A percentile compares a stretch with the other conserved stretches of the same genome.
Conservation (phyloP, 2,113 vertebrate genomes). For the Myrmecobius fasciatus region DNA sequence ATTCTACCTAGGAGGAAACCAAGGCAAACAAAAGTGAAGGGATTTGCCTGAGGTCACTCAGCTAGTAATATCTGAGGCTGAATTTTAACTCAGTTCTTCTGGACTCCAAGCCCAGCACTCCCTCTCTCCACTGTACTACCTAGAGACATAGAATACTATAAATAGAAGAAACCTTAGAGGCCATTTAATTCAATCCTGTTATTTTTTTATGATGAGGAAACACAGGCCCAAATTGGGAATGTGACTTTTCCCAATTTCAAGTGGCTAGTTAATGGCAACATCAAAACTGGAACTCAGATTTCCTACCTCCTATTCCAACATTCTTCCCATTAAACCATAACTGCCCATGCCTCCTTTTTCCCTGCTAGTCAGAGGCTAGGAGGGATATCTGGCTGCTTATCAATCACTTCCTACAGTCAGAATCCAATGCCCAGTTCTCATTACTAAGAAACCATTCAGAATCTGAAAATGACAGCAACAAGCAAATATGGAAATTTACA, state of each 20-base stretch:
- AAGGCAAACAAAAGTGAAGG: not conserved
- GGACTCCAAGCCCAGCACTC: not conserved
- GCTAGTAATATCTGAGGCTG: not conserved
- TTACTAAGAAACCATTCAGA: not conserved
- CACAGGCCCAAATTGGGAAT: not conserved
- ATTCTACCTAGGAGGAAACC: not conserved
- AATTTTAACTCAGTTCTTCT: not conserved
- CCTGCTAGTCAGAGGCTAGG: not conserved
- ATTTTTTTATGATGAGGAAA: not conserved
- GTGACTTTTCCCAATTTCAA: not conserved
- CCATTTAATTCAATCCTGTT: not conserved
- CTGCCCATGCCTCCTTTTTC: constrained; percentile 13
- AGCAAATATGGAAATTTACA: not conserved
- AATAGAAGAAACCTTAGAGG: not conserved
- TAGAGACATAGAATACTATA: not conserved
- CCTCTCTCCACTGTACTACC: not conserved
- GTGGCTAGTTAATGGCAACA: not conserved
- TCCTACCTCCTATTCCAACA: not conserved
- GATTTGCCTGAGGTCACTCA: not conserved
- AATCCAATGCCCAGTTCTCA: constrained; percentile 14
- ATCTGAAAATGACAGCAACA: not conserved
- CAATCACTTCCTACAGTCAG: not conserved
- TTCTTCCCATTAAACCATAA: not conserved
- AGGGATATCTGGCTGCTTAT: not conserved
- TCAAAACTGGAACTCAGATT: not conserved